A percentile compares a stretch with the other conserved stretches of the same genome.
Conservation (phyloP, 1,140 invertebrate species). For the Drosophila mayri region DNA sequence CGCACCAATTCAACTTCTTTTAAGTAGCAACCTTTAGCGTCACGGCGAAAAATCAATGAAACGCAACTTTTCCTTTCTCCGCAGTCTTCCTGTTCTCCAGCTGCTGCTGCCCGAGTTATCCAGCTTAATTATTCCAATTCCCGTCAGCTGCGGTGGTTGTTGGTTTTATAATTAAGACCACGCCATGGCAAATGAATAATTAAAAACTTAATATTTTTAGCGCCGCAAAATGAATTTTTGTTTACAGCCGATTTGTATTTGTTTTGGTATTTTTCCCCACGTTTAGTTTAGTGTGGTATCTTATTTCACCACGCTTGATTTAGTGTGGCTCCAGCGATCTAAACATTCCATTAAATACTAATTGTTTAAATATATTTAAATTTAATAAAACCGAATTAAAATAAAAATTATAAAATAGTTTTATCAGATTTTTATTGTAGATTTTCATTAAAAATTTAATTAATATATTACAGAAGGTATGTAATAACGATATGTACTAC, state of each 20-base stretch:
- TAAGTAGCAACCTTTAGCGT: slow-evolving; percentile 1
- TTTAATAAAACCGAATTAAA: too few species aligned
- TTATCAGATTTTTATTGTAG: too few species aligned
- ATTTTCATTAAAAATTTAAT: too few species aligned
- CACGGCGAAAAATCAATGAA: slow-evolving; percentile 33
- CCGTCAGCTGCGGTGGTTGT: neutral
- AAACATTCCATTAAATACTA: neutral
- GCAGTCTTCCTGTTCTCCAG: neutral
- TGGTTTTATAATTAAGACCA: neutral
- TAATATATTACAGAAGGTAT: too few species aligned
- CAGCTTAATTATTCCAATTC: neutral
- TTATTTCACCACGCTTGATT: too few species aligned
- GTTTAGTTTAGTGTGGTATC: too few species aligned
- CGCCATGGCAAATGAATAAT: neutral
- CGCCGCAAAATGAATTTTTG: slow-evolving; percentile 23
- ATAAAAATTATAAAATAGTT: too few species aligned
- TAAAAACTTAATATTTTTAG: neutral
- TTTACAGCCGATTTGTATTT: slow-evolving; percentile 3
- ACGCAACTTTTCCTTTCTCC: slow-evolving; percentile 11
- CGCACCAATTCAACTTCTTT: slow-evolving; percentile 12
- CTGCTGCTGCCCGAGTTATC: neutral
- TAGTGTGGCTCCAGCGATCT: neutral
- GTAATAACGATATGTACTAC: too few species aligned
- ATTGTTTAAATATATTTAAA: too few species aligned
- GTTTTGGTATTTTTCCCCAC: too few species aligned